Base-by-base conservation (phyloP, 2,888 invertebrate genomes). In the Sphaeridia pumilis region DNA sequence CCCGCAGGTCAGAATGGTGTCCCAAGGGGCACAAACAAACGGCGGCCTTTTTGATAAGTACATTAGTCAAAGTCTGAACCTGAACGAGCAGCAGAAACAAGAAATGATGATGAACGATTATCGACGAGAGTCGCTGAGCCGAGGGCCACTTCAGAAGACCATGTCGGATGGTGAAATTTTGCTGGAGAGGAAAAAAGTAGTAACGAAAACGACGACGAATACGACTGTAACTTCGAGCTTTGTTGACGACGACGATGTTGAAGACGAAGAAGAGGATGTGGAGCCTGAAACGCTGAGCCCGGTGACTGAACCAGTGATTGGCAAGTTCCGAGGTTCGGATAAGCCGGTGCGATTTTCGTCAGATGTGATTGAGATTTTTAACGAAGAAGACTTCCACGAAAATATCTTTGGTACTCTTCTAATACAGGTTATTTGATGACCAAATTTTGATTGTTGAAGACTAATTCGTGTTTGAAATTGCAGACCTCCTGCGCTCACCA, bases 11-110 rank as follows among this genome's bases (percentile, higher is more conserved):
- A 84, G 83, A 70, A 87, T 87, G 80, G 86, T 88, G 42, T 88
- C 87, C 12, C 87, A 88, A 68, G 87, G 87, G 21, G 88, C 88
- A 7, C 88, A 89, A 73, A 89, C 88, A 2, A 89, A 89, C 71
- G 88, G 88, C 4, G 54, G 54, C 20, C 45, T 54, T 17, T 44
- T 49, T 44, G 49, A 49, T 17, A 57, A 52, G 34, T 49, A 53
- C 12, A 52, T 49, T 17, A 52, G 54, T 42, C 55, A 51, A 31
- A 38, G 45, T n/a, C 25, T 49, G 35, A 54, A 54, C 25, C 35
- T 46, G 31, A 46, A 44, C 46, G 52, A 52, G 22, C 48, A 53
- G 43, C 45, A 49, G 5, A 46, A 38, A 34, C 24, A 36, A 4
- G 46, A 44, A 25, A 27, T 35, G 20, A 47, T 47, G 7, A 47